Conservation (phyloP, 2,113 vertebrate genomes). For the Melanerpes formicivorus region DNA sequence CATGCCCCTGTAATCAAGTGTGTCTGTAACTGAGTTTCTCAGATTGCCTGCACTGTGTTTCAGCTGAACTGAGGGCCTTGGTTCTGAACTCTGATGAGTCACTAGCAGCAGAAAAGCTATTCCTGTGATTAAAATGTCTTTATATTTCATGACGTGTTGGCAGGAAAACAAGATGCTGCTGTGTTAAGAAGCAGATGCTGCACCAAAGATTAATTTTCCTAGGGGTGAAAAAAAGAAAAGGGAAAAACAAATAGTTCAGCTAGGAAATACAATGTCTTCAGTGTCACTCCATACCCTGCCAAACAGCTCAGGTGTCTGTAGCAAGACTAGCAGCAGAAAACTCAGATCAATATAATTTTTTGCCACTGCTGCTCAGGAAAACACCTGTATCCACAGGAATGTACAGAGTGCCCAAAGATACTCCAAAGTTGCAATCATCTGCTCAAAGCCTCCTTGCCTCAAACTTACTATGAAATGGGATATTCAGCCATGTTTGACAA, state of each 20-base stretch:
- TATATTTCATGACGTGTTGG: neutral
- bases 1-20: neutral
- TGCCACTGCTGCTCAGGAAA: neutral
- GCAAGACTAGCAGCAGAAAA: neutral
- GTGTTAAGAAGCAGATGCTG: slow-evolving; percentile 29
- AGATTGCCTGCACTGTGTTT: neutral
- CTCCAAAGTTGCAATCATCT: neutral
- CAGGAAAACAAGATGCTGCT: slow-evolving; percentile 10
- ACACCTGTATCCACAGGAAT: neutral
- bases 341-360: neutral
- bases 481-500: neutral
- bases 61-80: neutral
- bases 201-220: neutral
- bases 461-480: neutral
- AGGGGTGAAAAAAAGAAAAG: neutral
- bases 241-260: neutral
- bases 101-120: neutral
- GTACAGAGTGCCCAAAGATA: neutral
- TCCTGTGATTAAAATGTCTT: neutral
- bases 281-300: neutral
- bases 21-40: neutral
- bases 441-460: neutral
- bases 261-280: neutral
- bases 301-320: neutral
- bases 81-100: neutral